Percentiles rank a stretch among this genome's conserved stretches.
Conservation (phyloP, 2,797 vertebrate species). For the Pteronotus mesoamericanus region DNA sequence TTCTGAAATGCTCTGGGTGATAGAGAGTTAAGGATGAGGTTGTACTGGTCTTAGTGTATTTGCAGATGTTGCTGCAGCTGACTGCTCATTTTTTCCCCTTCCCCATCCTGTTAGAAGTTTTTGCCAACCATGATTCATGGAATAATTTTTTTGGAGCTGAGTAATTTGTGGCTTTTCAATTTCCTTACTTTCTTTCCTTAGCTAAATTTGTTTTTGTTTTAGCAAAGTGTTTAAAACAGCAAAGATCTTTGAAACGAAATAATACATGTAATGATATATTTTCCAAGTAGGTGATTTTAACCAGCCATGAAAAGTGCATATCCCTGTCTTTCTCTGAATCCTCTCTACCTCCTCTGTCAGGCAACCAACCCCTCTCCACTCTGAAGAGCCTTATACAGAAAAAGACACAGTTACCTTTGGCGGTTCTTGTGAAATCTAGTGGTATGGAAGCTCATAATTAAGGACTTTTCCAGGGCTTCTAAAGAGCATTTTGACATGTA, state of each 20-base stretch:
- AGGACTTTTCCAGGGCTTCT: conserved; percentile 52
- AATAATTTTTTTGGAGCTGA: conserved; percentile 85
- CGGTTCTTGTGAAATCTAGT: conserved; percentile 43
- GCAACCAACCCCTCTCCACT: conserved; percentile 16
- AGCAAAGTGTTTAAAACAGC: conserved; percentile 71
- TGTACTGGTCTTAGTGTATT: conserved; percentile 69
- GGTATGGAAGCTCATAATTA: conserved; percentile 7
- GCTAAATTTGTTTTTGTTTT: conserved; percentile 77
- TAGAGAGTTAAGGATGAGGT: conserved; percentile 78
- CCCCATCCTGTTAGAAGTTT: conserved; percentile 78
- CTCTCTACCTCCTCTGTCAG: conserved; percentile 40
- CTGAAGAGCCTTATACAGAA: conserved; percentile 39
- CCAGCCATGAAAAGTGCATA: conserved; percentile 47
- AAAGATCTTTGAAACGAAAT: conserved; percentile 63
- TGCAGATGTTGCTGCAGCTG: conserved; percentile 81
- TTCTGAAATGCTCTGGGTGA: conserved; percentile 38
- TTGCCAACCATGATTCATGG: conserved; percentile 85
- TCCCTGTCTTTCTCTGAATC: conserved; percentile 27
- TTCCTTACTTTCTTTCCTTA: conserved; percentile 75
- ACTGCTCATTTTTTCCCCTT: conserved; percentile 71
- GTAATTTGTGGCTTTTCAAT: conserved; percentile 84
- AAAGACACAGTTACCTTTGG: conserved; percentile 34
- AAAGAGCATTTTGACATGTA: conserved; percentile 67
- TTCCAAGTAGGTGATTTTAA: conserved; percentile 58
- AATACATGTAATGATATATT: conserved; percentile 56